These are phyloP conservation scores for Myathropa florea DNA, from an alignment of 2,888 invertebrate species.

Conservation along the genomic window DNA sequence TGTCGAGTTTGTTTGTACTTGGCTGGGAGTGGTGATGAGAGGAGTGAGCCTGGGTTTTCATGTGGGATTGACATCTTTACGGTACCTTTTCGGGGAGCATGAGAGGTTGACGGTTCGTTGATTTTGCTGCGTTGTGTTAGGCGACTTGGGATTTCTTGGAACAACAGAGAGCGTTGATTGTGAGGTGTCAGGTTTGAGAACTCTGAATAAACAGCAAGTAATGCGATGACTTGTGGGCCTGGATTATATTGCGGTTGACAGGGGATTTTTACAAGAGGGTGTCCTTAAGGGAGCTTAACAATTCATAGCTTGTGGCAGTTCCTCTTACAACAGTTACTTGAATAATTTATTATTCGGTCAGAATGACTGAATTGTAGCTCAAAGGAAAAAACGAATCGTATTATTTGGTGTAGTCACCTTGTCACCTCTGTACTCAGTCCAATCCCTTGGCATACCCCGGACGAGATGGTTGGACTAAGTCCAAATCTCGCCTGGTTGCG, in stretches of 20 bases:
- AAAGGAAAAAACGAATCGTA: too few species aligned
- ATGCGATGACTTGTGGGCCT: constrained; percentile 24
- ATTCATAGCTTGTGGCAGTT: background rate
- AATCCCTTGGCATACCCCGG: too few species aligned
- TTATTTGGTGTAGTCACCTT: too few species aligned
- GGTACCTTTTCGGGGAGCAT: constrained; percentile 46
- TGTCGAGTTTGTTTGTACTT: constrained; percentile 36
- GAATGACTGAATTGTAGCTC: too few species aligned
- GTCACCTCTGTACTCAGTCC: too few species aligned
- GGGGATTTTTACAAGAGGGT: background rate
- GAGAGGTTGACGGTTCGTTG: background rate
- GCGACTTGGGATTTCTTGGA: constrained; percentile 44
- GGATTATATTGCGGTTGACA: background rate
- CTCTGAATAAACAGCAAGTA: constrained; percentile 60
- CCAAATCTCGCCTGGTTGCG: too few species aligned
- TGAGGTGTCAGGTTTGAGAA: constrained; percentile 57
- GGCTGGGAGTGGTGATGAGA: constrained; percentile 31
- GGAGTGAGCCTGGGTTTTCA: constrained; percentile 15
- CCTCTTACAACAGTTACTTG: background rate
- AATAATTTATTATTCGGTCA: background rate
- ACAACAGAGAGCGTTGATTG: constrained; percentile 32
- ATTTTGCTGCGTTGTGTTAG: background rate
- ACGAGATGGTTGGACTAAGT: too few species aligned
- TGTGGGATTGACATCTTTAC: constrained; percentile 49
- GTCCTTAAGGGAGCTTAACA: too few species aligned